Conservation (phyloP, 64 coral and sea anemone genomes). For the Porites lutea region DNA sequence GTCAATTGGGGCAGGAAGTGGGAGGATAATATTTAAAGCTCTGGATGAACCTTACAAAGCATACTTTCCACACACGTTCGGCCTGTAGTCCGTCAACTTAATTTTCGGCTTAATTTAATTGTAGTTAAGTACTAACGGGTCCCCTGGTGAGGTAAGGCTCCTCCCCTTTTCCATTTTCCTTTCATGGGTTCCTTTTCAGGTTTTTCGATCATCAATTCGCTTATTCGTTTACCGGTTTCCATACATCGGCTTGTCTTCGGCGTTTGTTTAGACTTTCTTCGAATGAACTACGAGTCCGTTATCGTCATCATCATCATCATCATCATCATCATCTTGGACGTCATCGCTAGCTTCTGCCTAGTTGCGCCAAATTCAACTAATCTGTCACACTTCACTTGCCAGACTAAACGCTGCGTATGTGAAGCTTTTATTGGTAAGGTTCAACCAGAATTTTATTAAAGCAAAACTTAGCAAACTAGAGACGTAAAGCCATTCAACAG, state of each 20-base stretch:
- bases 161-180: background rate
- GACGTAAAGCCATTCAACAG: background rate
- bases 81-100: slow-evolving; percentile 7
- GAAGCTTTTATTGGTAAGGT: slow-evolving; percentile 18
- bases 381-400: slow-evolving; percentile 10
- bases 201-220: background rate
- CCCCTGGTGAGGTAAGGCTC: background rate
- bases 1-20: background rate
- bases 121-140: background rate
- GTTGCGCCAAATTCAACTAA: background rate
- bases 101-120: slow-evolving; percentile 12
- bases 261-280: background rate
- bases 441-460: background rate
- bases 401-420: background rate
- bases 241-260: background rate
- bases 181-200: slow-evolving; percentile 11
- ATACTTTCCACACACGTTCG: slow-evolving; percentile 30
- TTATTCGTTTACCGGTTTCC: background rate
- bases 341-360: no score
- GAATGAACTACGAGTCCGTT: background rate
- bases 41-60: slow-evolving; percentile 22
- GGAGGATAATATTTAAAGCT: background rate
- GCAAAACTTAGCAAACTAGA: background rate
- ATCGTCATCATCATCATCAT: background rate
- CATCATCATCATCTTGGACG: no score